Evolutionary conservation across 1,140 invertebrate genomes (phyloP).

Genomic region (Melanaphis sacchari): DNA sequence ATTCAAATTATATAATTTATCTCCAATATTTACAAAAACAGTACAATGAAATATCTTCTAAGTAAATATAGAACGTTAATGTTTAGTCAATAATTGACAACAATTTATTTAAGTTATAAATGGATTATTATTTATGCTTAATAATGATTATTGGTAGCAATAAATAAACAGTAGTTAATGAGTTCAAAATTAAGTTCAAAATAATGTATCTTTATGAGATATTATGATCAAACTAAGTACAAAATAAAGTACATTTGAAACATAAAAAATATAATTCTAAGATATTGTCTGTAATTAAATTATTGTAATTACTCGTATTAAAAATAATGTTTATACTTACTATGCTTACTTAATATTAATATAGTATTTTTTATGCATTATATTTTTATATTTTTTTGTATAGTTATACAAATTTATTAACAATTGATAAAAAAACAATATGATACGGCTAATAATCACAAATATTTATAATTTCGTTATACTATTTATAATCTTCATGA

Average conservation of each 20-base stretch:
- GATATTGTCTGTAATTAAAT: background rate
- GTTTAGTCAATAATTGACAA: slow-evolving; percentile 1
- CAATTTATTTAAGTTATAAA: background rate
- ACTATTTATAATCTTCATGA: background rate
- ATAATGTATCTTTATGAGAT: background rate
- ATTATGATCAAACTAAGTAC: background rate
- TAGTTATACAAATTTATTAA: too few relatives aligned
- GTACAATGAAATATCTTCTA: background rate
- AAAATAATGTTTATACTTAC: background rate
- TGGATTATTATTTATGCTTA: background rate
- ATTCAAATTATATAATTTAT: background rate
- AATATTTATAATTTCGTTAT: background rate
- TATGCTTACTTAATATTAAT: background rate
- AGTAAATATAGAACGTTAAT: background rate
- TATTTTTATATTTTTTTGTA: too few relatives aligned
- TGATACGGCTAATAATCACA: background rate
- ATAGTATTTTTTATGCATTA: background rate
- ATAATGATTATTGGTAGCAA: background rate
- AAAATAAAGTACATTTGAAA: background rate
- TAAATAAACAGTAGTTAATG: background rate
- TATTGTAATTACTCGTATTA: background rate
- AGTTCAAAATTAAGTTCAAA: background rate
- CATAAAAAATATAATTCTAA: background rate
- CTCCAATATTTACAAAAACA: background rate
- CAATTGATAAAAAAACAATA: background rate